Base-by-base conservation (phyloP, 64 coral and sea anemone genomes). In the Actinia tenebrosa region DNA sequence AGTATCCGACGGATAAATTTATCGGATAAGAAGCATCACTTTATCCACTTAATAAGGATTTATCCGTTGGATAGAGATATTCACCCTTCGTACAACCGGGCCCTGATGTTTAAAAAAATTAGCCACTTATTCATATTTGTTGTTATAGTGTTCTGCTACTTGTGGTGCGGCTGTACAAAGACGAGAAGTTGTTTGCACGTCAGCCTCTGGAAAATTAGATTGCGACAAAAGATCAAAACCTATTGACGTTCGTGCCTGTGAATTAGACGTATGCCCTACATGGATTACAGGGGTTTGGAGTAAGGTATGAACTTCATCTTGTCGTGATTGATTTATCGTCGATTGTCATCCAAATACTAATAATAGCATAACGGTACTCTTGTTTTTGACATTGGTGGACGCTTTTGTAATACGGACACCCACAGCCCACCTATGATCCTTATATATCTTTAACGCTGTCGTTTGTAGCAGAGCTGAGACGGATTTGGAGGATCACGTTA, bases 281-380 rank as follows among this genome's bases (percentile, higher is more conserved):
- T 93, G 91, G 91, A 85, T 26, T 17, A 64, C 50, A 26, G 82
- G 91, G 5, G 25, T 80, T 82, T 92, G 90, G 90, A 87, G 77
- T 30, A 44, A 82, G 84, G 90, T 92, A 92, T 37, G 22, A 10
- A 85, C 1, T 75, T 10, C 11, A n/a, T 66, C 63, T 23, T 10
- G 20, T 20, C 19, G 18, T 69, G 19, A 26, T 69, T 69, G 26
- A 30, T 42, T 14, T 75, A 14, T 71, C 27, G n/a, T 15, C 2
- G 0, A 19, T 23, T n/a, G 22, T 66, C 63, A 66, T 50, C 7
- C 47, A 50, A 19, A 5, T 23, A 66, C 63, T 22, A 23, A 50
- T 5, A 22, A n/a, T 7, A 66, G 2, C 5, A 7, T 7, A 66
- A 3, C 17, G 17, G 1, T 23, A 64, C 16, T 18, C 16, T 20